These are phyloP conservation scores for Tympanuchus pallidicinctus DNA, from an alignment of 2,113 vertebrate genomes.

Conservation along the genomic window DNA sequence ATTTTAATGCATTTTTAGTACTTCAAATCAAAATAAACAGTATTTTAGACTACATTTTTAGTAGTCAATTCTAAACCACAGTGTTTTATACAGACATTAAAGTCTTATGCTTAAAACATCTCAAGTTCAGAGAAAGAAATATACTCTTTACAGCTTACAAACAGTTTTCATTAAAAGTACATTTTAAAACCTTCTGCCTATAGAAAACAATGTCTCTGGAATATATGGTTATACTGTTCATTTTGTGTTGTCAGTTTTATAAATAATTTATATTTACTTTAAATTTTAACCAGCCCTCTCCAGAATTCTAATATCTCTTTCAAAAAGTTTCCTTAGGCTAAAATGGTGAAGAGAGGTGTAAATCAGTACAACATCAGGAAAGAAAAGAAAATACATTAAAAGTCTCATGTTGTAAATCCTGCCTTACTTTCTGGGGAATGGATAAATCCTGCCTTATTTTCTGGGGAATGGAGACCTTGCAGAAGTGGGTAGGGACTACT, in stretches of 20 bases:
- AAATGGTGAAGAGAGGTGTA: neutral
- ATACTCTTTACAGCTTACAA: neutral
- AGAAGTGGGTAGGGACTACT: neutral
- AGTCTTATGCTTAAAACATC: neutral
- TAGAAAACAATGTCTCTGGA: neutral
- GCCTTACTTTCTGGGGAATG: neutral
- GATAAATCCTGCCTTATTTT: neutral
- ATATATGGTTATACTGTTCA: neutral
- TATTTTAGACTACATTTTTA: neutral
- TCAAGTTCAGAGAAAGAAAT: neutral
- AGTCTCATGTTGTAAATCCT: neutral
- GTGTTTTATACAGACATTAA: neutral
- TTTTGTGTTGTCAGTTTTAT: slow-evolving; percentile 26
- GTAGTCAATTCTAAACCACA: neutral
- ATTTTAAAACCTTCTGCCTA: neutral
- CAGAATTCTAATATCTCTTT: neutral
- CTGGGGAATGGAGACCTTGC: neutral
- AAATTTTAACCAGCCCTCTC: slow-evolving; percentile 17
- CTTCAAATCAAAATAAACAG: neutral
- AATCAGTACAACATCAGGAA: neutral
- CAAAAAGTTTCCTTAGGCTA: slow-evolving; percentile 12
- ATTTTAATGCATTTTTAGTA: neutral
- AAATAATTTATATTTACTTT: slow-evolving; percentile 46
- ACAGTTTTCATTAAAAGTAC: neutral
- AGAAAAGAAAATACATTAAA: neutral